Evolutionary conservation across 1,140 invertebrate species (phyloP), one percentile per base, ranked within the genome.

Genomic region (Caenorhabditis briggsae): DNA sequence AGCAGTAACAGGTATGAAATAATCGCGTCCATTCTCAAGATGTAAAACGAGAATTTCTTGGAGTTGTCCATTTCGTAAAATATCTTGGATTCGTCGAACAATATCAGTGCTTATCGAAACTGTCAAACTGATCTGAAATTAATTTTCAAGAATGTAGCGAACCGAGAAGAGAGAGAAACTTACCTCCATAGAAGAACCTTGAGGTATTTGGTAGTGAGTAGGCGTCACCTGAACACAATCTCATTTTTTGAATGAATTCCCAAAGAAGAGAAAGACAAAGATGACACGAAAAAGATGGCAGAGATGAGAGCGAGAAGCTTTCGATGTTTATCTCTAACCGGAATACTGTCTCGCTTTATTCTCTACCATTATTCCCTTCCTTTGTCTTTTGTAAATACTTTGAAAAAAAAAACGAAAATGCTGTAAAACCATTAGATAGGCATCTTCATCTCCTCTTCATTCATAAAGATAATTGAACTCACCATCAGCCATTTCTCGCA

Each of bases 1-100:
- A 9, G 91, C 91, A 12, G 86, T 65, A 25, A 92, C 86, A 7
- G 91, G 90, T 55, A 92, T 87, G 85, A 92, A 92, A 88, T 91
- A 89, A 74, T 92, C 91, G 18, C 91, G 50, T 58, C 91, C 91
- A 12, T 91, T 84, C n/a, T 91, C 88, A 33, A 92, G 83, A 64
- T 86, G 82, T 6, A 92, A 78, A 5, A 92, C 88, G 5, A 92
- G 59, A 88, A 92, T 92, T 43, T 89, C 88, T 41, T 83, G 43
- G 16, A 88, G 58, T 58, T 70, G 78, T 9, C 50, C 59, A 82
- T 56, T 85, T n/a, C 58, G 53, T 12, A 87, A 90, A 14, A 41
- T 55, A 16, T 74, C 64, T 33, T 82, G 53, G 14, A 89, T 58
- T n/a, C 70, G 58, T n/a, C 82, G 56, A 14, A 70, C 86, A 20